phyloP scores from a whole-genome alignment of 2,888 invertebrate species.

The Erynnis tages region DNA sequence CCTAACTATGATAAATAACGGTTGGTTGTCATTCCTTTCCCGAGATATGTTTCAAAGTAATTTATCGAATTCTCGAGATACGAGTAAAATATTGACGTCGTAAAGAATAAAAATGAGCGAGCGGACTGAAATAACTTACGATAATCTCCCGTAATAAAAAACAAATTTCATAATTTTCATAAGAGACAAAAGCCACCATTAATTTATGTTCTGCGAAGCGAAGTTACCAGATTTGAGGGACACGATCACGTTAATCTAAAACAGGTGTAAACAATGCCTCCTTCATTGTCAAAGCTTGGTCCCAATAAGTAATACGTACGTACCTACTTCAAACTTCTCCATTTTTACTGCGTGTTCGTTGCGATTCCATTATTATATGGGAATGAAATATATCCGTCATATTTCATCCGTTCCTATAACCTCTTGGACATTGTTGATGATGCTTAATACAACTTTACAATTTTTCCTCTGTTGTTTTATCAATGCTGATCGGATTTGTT shows the following conservation, averaged over 20 bases:
- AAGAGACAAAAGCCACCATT: conserved; percentile 36
- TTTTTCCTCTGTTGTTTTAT: background rate
- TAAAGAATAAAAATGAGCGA: conserved; percentile 21
- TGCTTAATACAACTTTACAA: no score
- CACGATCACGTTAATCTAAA: conserved; percentile 31
- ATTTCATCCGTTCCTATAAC: background rate
- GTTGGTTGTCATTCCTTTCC: background rate
- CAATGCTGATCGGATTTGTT: no score
- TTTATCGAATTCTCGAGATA: conserved; percentile 9
- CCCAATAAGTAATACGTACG: conserved; percentile 1
- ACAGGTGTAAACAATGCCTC: conserved; percentile 33
- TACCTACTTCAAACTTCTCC: background rate
- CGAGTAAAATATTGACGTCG: conserved; percentile 11
- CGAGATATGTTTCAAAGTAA: background rate
- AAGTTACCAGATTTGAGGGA: conserved; percentile 30
- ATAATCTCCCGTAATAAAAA: conserved; percentile 34
- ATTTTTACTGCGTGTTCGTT: background rate
- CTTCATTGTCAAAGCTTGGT: conserved; percentile 24
- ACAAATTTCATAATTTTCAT: conserved; percentile 38
- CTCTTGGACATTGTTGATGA: background rate
- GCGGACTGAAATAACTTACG: conserved; percentile 29
- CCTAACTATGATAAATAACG: conserved; percentile 4
- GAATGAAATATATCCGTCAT: background rate
- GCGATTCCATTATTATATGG: no score
- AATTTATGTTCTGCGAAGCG: conserved; percentile 34